Evolutionary conservation across 30 jellyfish, hydroid and myxozoan species (phyloP), one percentile per base, ranked within the genome.

Genomic region (Phacellophora camtschatica): DNA sequence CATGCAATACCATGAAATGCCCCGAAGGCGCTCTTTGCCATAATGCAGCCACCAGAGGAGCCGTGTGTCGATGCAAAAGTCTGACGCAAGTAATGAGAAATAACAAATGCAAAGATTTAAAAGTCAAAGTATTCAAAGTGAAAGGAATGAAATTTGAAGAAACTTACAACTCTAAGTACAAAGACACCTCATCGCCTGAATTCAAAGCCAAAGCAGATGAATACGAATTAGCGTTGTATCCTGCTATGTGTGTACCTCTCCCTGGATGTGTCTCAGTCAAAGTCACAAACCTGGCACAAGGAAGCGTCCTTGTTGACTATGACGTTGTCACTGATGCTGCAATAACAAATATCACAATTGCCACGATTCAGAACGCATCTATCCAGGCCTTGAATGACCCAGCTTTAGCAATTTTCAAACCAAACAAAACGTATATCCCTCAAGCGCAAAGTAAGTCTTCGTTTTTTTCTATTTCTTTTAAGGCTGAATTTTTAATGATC

Each of bases 291-390:
- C 27, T 70, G 10, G 25, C 31, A n/a, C 24, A 42, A 18, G 83
- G 83, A 4, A 70, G 83, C n/a, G 46, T 70, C 13, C 18, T 10
- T 0, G 83, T 70, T 2, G 70, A 70, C n/a, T 70, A 42, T 48
- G 57, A 70, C 0, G 83, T 70, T 7, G 53, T 70, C n/a, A 54
- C 33, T 46, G 83, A 70, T 41, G 83, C 70, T 7, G 13, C 41
- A 10, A 70, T 15, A 7, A 15, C 20, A 3, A 70, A 70, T 48
- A 54, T 70, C 29, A 70, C 70, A 8, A 23, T 28, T 2, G 11
- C 70, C 24, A 33, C 25, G 5, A 70, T 70, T 70, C 68, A 42
- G 28, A 45, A 25, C 27, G 83, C 53, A 48, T 4, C 83, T 5
- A 15, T 24, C 4, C 55, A 25, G 5, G 83, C 83, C 0, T 28